phyloP scores from a whole-genome alignment of 2,797 vertebrate genomes.

The Cirrhinus molitorella region DNA sequence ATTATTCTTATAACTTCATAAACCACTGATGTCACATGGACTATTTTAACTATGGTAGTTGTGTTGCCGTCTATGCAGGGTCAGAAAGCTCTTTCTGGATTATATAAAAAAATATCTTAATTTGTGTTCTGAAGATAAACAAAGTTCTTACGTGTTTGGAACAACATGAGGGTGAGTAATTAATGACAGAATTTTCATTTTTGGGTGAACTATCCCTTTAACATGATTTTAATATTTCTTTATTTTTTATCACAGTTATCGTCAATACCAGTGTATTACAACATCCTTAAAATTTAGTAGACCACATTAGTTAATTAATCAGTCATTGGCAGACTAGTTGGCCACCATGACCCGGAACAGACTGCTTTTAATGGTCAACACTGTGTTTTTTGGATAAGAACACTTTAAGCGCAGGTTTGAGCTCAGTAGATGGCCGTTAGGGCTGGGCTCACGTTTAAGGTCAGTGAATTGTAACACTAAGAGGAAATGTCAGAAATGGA shows the following conservation, averaged over 20 bases:
- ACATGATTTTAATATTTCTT: background rate
- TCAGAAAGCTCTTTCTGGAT: no score
- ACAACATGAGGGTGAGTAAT: no score
- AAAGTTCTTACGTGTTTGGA: no score
- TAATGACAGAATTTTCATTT: no score
- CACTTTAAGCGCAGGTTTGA: background rate
- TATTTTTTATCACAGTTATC: background rate
- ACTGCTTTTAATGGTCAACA: background rate
- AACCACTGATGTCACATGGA: no score
- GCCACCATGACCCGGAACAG: background rate
- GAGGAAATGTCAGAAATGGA: constrained; percentile 74
- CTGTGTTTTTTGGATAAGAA: background rate
- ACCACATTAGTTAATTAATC: background rate
- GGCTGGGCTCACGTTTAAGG: constrained; percentile 18
- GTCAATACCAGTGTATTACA: background rate
- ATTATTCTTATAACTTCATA: no score
- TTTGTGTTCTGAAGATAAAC: no score
- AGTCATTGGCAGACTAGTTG: background rate
- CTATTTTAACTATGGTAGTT: no score
- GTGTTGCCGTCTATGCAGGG: no score
- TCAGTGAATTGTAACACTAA: constrained; percentile 24
- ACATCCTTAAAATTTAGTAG: background rate
- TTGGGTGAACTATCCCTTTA: no score
- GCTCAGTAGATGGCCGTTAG: constrained; percentile 18
- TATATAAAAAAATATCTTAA: no score